These are phyloP conservation scores for Xenopus borealis DNA, from an alignment of 2,113 vertebrate species.

Conservation along the genomic window DNA sequence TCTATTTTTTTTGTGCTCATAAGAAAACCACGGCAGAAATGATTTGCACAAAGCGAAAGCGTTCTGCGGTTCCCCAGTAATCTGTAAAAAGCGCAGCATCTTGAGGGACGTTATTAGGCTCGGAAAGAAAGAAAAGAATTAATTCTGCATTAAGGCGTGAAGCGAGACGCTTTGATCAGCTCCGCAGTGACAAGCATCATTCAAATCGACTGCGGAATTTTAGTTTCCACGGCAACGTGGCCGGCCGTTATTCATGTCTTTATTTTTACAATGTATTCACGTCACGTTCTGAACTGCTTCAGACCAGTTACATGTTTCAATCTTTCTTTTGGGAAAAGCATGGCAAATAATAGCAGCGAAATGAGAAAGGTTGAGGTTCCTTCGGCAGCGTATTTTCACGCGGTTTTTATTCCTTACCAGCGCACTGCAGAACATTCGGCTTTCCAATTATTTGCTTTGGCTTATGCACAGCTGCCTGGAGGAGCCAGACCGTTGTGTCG, in stretches of 20 bases:
- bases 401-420: too few species aligned
- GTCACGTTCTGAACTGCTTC: not conserved
- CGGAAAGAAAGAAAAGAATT: not conserved
- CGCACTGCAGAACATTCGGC: not conserved
- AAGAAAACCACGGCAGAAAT: too few species aligned
- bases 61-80: not conserved
- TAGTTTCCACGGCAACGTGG: constrained; percentile 7
- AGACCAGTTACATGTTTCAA: not conserved
- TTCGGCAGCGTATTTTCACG: not conserved
- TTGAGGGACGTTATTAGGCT: not conserved
- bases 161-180: not conserved
- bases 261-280: not conserved
- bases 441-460: not conserved
- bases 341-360: not conserved
- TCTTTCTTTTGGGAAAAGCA: not conserved
- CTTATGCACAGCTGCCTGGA: not conserved
- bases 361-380: not conserved
- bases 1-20: too few species aligned
- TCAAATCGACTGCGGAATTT: constrained; percentile 1
- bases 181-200: not conserved
- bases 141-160: not conserved
- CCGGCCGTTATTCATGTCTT: not conserved
- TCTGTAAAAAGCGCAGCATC: not conserved
- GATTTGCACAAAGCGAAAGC: too few species aligned
- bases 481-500: too few species aligned